These are phyloP conservation scores for Sebastes reedi DNA, from an alignment of 2,797 vertebrate genomes.

Conservation along the genomic window DNA sequence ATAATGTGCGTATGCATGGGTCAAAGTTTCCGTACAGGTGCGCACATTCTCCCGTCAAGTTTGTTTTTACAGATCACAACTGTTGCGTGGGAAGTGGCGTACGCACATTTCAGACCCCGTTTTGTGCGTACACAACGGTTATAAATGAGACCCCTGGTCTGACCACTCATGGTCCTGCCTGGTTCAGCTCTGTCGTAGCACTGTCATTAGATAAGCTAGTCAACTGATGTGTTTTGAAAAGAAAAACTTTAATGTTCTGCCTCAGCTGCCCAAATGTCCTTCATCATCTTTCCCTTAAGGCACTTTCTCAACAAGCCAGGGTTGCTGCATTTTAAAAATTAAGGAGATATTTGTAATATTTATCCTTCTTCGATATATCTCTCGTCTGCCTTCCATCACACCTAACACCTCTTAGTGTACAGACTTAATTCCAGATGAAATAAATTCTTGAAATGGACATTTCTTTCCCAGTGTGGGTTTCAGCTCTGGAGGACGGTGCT, in stretches of 20 bases:
- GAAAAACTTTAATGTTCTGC: not conserved
- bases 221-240: not conserved
- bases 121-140: no score
- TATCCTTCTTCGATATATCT: not conserved
- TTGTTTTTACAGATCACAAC: no score
- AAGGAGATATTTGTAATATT: not conserved
- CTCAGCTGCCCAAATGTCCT: not conserved
- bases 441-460: conserved; percentile 13
- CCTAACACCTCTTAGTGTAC: not conserved
- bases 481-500: conserved; percentile 29
- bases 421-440: conserved; percentile 10
- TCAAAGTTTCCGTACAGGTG: no score
- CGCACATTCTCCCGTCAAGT: no score
- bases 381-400: not conserved
- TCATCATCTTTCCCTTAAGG: not conserved
- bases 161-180: not conserved
- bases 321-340: not conserved
- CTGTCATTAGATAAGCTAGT: not conserved
- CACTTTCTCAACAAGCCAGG: not conserved
- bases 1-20: no score
- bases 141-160: not conserved
- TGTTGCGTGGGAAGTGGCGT: no score
- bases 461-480: conserved; percentile 30
- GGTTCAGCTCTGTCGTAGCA: not conserved
- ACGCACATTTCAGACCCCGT: no score